A percentile compares a stretch with the other conserved stretches of the same genome.
Evolutionary conservation across 2,797 vertebrate genomes (phyloP).

Genomic region (Sebastes hubbsi): DNA sequence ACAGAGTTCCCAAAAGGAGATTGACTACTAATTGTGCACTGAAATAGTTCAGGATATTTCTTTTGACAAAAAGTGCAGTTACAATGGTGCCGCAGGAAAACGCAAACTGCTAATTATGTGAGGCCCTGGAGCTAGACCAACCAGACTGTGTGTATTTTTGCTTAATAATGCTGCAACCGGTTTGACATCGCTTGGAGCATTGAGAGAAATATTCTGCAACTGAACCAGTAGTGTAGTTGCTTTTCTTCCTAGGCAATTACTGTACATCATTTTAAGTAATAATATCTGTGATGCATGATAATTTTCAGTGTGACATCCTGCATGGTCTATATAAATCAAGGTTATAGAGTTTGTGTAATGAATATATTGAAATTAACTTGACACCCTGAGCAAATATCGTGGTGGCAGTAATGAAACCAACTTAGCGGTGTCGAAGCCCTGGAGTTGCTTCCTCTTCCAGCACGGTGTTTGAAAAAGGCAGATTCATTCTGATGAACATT

Average conservation of each 20-base stretch:
- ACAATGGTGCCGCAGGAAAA: constrained; percentile 12
- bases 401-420: constrained; percentile 13
- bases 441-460: constrained; percentile 17
- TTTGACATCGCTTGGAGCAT: constrained; percentile 33
- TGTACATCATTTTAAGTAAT: constrained; percentile 15
- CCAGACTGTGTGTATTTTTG: constrained; percentile 12
- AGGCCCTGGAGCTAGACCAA: constrained; percentile 23
- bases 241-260: constrained; percentile 17
- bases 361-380: constrained; percentile 21
- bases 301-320: constrained; percentile 26
- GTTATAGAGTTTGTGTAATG: neutral
- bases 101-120: constrained; percentile 12
- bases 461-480: constrained; percentile 14
- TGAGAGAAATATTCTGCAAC: constrained; percentile 30
- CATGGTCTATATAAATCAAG: constrained; percentile 9
- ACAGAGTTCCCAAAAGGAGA: constrained; percentile 17
- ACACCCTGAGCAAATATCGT: constrained; percentile 21
- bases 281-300: constrained; percentile 22
- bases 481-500: constrained; percentile 41
- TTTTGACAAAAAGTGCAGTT: constrained; percentile 17
- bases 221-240: constrained; percentile 26
- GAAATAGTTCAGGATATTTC: neutral
- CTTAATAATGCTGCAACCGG: constrained; percentile 12
- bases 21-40: neutral
- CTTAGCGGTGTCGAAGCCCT: constrained; percentile 10